phyloP scores from a whole-genome alignment of 2,888 invertebrate genomes.

The Teleiodes luculella region DNA sequence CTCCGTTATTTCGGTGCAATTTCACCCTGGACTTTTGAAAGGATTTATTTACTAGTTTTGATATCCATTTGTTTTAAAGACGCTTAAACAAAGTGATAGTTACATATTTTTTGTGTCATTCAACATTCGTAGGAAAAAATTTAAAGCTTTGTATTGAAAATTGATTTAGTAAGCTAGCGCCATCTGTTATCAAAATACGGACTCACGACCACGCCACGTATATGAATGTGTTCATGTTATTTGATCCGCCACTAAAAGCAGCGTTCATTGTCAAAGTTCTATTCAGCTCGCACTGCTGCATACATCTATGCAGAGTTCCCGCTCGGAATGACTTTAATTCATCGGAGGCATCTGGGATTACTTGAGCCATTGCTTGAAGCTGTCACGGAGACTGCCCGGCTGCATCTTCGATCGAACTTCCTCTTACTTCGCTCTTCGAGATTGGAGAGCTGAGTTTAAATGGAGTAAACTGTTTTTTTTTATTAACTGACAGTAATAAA shows the following conservation, averaged over 20 bases:
- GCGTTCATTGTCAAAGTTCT: conserved; percentile 5
- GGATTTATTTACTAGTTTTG: no score
- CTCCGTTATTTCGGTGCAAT: no score
- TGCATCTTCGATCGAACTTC: conserved; percentile 50
- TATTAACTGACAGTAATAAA: neutral
- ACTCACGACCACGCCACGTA: no score
- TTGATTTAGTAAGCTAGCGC: no score
- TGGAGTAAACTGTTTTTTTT: neutral
- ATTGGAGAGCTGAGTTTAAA: conserved; percentile 7
- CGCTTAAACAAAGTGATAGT: no score
- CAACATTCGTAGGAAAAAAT: no score
- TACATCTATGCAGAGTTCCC: conserved; percentile 9
- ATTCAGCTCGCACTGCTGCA: conserved; percentile 5
- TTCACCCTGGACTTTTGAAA: no score
- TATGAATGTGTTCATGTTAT: no score
- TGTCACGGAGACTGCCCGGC: conserved; percentile 47
- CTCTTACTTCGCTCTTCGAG: conserved; percentile 36
- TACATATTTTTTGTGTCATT: no score
- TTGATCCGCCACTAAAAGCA: neutral
- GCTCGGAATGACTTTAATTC: conserved; percentile 58
- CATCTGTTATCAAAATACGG: no score
- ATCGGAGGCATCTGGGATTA: conserved; percentile 60
- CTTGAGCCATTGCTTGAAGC: conserved; percentile 57
- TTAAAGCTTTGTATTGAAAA: no score
- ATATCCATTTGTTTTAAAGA: no score